A percentile compares a stretch with the other conserved stretches of the same genome.
Evolutionary conservation across 2,113 vertebrate species (phyloP).

Genomic region (Tragelaphus strepsiceros): DNA sequence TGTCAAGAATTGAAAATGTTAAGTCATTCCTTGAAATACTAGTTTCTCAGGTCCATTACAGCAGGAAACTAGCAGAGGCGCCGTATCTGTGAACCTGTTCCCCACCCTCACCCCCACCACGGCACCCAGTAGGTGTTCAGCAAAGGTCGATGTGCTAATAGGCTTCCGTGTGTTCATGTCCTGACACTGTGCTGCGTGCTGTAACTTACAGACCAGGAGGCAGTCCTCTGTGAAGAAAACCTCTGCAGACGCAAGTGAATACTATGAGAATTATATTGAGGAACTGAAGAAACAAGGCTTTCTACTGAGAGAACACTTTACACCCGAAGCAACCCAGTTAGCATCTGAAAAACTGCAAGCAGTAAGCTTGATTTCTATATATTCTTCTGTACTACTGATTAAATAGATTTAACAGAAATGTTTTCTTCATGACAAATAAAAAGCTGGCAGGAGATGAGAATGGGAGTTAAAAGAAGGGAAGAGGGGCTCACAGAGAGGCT

Average conservation of each 20-base stretch:
- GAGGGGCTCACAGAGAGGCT: not conserved
- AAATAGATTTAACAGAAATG: not conserved
- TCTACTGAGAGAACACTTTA: slow-evolving; percentile 58
- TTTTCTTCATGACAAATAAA: not conserved
- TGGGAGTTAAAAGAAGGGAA: not conserved
- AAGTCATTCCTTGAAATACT: not conserved
- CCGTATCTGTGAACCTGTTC: not conserved
- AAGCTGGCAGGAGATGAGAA: not conserved
- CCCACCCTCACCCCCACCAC: not conserved
- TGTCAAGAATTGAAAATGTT: not conserved
- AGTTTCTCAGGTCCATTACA: not conserved
- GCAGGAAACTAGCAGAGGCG: not conserved
- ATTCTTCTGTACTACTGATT: not conserved
- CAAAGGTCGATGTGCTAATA: not conserved
- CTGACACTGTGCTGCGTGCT: not conserved
- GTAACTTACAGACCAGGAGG: slow-evolving; percentile 66
- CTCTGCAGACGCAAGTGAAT: slow-evolving; percentile 82
- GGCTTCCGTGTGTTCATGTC: not conserved
- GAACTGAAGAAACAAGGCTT: slow-evolving; percentile 72
- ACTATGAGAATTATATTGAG: slow-evolving; percentile 74
- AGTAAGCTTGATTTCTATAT: slow-evolving; percentile 68
- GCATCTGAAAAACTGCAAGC: slow-evolving; percentile 83
- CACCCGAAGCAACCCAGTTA: slow-evolving; percentile 67
- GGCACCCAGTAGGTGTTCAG: not conserved
- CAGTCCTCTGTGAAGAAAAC: slow-evolving; percentile 70